Percentiles rank a stretch among this genome's conserved stretches.
phyloP scores from a whole-genome alignment of 2,797 vertebrate genomes.

The Channa striata region DNA sequence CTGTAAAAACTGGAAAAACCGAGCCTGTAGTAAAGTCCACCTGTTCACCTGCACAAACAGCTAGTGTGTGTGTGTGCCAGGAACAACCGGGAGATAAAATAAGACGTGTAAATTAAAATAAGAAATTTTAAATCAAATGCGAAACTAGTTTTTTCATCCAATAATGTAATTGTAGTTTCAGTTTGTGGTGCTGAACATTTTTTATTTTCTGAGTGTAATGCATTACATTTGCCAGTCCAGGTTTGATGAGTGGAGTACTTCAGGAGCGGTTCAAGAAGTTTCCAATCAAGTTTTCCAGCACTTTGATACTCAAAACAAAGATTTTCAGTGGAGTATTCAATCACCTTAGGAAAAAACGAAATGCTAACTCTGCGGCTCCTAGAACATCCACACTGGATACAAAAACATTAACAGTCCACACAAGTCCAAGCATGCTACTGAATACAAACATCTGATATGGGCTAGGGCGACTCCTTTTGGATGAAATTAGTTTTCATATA shows the following conservation, averaged over 20 bases:
- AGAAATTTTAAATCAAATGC: not conserved
- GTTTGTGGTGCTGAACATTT: not conserved
- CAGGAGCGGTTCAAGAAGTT: slow-evolving; percentile 1
- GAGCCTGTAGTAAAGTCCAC: not conserved
- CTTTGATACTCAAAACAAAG: slow-evolving; percentile 48
- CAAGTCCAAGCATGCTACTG: slow-evolving; percentile 82
- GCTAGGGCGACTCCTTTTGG: slow-evolving; percentile 34
- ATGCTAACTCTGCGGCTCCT: slow-evolving; percentile 53
- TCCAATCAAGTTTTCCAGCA: not conserved
- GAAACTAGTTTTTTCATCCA: not conserved
- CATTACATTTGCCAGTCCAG: no score
- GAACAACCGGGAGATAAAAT: no score
- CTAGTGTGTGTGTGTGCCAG: not conserved
- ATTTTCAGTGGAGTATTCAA: slow-evolving; percentile 40
- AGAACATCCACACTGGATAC: slow-evolving; percentile 70
- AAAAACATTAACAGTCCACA: slow-evolving; percentile 77
- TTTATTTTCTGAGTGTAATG: not conserved
- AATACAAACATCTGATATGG: slow-evolving; percentile 74
- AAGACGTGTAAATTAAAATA: no score
- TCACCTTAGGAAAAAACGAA: slow-evolving; percentile 41
- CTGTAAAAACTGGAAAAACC: not conserved
- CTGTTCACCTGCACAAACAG: not conserved
- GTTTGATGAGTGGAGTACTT: no score
- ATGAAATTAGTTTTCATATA: slow-evolving; percentile 52
- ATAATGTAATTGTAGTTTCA: not conserved